phyloP scores from a whole-genome alignment of 2,113 vertebrate species.

The Albula glossodonta region DNA sequence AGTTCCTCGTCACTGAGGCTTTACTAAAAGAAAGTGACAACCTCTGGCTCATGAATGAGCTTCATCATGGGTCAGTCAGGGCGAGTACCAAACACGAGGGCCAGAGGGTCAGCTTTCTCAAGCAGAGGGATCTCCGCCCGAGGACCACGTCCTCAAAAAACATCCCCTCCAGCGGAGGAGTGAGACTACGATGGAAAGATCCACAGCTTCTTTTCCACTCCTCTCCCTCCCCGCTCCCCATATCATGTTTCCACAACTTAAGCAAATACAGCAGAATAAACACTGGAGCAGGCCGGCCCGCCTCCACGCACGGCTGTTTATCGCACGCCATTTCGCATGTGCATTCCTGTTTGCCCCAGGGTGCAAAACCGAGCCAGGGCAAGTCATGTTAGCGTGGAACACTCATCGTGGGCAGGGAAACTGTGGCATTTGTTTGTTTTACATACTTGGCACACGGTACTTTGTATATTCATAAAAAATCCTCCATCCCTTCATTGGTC shows the following conservation, averaged over 20 bases:
- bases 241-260: slow-evolving; percentile 48
- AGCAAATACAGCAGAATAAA: slow-evolving; percentile 47
- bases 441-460: slow-evolving; percentile 1
- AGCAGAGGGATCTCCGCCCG: neutral
- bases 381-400: slow-evolving; percentile 43
- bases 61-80: neutral
- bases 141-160: neutral
- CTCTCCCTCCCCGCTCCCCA: slow-evolving; percentile 43
- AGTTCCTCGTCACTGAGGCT: slow-evolving; percentile 11
- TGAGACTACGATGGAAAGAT: slow-evolving; percentile 17
- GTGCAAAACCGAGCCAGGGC: slow-evolving; percentile 3
- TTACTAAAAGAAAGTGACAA: slow-evolving; percentile 11
- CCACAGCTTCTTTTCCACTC: slow-evolving; percentile 21
- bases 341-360: slow-evolving; percentile 35
- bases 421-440: slow-evolving; percentile 47
- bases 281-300: slow-evolving; percentile 8
- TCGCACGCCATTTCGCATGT: slow-evolving; percentile 48
- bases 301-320: slow-evolving; percentile 32
- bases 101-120: neutral
- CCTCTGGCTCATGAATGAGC: neutral
- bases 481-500: too few relatives aligned
- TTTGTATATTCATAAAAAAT: neutral
- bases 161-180: neutral
- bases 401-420: slow-evolving; percentile 30
- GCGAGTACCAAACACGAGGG: neutral